Conservation (phyloP, 2,113 vertebrate species). For the Rhegmatorhina hoffmannsi region DNA sequence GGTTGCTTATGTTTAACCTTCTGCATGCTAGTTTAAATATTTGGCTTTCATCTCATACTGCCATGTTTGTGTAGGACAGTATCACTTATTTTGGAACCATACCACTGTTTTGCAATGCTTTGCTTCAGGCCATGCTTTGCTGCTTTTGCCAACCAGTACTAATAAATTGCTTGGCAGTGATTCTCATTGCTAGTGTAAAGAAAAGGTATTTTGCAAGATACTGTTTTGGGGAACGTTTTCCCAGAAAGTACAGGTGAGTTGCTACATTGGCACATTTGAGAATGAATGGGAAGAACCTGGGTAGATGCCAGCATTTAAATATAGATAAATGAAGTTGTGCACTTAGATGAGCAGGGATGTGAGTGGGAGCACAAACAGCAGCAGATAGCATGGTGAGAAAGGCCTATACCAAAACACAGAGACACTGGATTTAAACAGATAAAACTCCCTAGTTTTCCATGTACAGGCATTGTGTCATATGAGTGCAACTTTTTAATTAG, state of each 20-base stretch:
- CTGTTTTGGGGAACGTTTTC: not conserved
- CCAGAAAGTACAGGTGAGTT: not conserved
- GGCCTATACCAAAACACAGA: not conserved
- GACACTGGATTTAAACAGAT: not conserved
- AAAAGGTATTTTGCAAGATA: not conserved
- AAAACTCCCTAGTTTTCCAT: not conserved
- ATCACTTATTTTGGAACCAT: not conserved
- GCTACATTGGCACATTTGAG: not conserved
- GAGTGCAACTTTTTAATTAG: not conserved
- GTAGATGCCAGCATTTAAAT: not conserved
- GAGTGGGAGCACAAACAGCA: not conserved
- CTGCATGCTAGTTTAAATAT: not conserved
- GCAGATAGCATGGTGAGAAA: not conserved
- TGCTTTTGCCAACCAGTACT: not conserved
- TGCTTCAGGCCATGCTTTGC: not conserved
- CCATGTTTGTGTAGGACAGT: not conserved
- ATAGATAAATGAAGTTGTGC: not conserved
- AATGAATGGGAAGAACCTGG: not conserved
- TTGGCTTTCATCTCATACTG: not conserved
- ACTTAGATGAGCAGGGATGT: accelerated
- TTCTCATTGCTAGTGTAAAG: not conserved
- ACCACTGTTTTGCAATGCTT: not conserved
- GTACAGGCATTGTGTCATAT: not conserved
- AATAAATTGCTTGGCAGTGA: not conserved
- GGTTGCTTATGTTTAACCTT: not conserved